Evolutionary conservation across 2,113 vertebrate genomes (phyloP), one percentile per base, ranked within the genome.

Genomic region (Daboia siamensis): DNA sequence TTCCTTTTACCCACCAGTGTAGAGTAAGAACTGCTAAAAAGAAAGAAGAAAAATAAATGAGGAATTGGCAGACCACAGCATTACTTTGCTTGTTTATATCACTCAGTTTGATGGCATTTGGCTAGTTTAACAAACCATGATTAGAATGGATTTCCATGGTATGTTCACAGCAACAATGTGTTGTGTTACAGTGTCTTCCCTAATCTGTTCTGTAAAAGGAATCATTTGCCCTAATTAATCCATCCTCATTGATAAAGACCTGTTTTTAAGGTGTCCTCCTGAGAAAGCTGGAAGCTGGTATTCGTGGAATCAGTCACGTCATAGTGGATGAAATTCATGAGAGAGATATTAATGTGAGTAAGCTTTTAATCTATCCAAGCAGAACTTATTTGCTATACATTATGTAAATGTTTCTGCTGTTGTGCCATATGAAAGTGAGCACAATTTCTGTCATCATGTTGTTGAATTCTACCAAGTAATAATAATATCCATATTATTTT

Each of bases 281-380:
- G 93, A 97, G 99, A 93, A 99, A 99, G 96, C 96, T 99, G 55
- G 99, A 99, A 95, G 97, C 99, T 48, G 99, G 99, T 46, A 99
- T 99, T 96, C 95, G 99, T 87, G 99, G 99, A 85, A 99, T 99
- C 95, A 99, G 99, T 91, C 99, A 99, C 21, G 99, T 99, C 23
- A 99, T 99, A 91, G 99, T 99, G 8, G 99, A 99, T 92, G 99
- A 99, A 97, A 99, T 99, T 96, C 99, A 99, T 1, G 99, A 99
- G 97, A 97, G 99, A 96, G 99, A 99, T 96, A 98, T 99, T 91
- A 99, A 99, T 7, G 99, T 99, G 96, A 99, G 99, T 98, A 39
- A 86, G 23, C 54, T 94, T 57, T 89, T 0, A 93, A 69, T 90
- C 24, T 6, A 0, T 52, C 57, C 33, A 84, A 9, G 69, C 0